Evolutionary conservation across 2,797 vertebrate species (phyloP), one percentile per base, ranked within the genome.

Genomic region (Pipistrellus pipistrellus): DNA sequence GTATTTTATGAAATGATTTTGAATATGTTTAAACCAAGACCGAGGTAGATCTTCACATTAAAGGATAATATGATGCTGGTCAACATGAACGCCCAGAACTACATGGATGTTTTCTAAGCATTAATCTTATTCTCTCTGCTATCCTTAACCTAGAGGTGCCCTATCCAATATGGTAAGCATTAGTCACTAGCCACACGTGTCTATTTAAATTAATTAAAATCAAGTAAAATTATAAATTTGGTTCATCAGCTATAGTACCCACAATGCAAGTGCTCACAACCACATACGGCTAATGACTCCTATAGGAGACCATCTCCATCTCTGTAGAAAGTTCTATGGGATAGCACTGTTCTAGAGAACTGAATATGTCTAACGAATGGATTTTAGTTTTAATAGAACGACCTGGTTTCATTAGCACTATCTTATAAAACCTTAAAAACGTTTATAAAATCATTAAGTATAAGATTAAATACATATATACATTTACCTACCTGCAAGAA

Each of bases 401-500:
- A 72, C 23, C 30, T 77, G 46, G 57, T 91, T 85, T 85, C 35
- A 57, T 64, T 32, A 85, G 87, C 4, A 83, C 0, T 1, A 41
- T 10, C 12, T 53, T 53, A 6, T 55, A 53, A 77, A 55, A 53
- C 44, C 10, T 44, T 44, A 9, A 44, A 53, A 20, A 66, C 41
- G 30, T 62, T n/a, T 13, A 77, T 20, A 18, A 17, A 51, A 83
- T 44, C 23, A 81, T 14, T 30, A 91, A 77, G 35, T 48, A 15
- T 6, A 41, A 85, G 18, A 71, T 35, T 25, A 41, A 81, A 86
- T 14, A 88, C 38, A 80, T 38, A 7, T 14, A 21, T 21, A 57
- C 14, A 18, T 15, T 4, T 17, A 30, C 98, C 98, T 98, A 99
- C 99, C 99, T 99, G 98, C 99, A 99, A 96, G 98, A 98, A 35